Conservation (phyloP, 2,113 vertebrate species). For the Gila orcuttii region DNA sequence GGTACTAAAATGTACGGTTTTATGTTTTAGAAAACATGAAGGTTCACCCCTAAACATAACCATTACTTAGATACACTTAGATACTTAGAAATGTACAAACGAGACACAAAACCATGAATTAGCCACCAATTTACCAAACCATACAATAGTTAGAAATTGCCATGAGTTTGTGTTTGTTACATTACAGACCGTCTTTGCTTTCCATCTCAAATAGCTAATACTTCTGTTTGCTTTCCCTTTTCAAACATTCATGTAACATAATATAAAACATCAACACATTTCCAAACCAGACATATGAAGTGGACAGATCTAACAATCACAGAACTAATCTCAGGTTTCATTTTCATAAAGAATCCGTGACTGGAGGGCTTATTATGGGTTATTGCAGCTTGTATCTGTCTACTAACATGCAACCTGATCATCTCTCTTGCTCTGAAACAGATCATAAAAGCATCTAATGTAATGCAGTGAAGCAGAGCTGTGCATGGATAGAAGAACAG, state of each 20-base stretch:
- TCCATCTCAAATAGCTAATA: not conserved
- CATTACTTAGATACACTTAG: not conserved
- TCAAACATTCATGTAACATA: not conserved
- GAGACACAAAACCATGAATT: not conserved
- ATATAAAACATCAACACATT: not conserved
- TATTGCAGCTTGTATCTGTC: not conserved
- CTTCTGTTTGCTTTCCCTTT: not conserved
- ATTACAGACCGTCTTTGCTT: not conserved
- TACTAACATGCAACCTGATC: slow-evolving; percentile 7
- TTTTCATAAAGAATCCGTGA: not conserved
- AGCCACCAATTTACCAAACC: not conserved
- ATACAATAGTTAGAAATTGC: too few relatives aligned
- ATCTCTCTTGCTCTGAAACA: not conserved
- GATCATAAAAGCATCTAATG: not conserved
- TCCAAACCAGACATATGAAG: slow-evolving; percentile 8
- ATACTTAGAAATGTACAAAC: too few relatives aligned
- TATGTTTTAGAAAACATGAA: not conserved
- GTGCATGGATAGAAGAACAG: not conserved
- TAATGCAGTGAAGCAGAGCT: not conserved
- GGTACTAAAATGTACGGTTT: fast-evolving
- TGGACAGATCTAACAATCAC: not conserved
- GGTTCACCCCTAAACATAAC: not conserved
- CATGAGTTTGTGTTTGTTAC: not conserved
- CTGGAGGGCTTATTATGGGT: not conserved
- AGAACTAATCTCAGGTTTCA: slow-evolving; percentile 1